These are phyloP conservation scores for Dendronephthya gigantea DNA, from an alignment of 64 coral and sea anemone genomes.

Conservation along the genomic window DNA sequence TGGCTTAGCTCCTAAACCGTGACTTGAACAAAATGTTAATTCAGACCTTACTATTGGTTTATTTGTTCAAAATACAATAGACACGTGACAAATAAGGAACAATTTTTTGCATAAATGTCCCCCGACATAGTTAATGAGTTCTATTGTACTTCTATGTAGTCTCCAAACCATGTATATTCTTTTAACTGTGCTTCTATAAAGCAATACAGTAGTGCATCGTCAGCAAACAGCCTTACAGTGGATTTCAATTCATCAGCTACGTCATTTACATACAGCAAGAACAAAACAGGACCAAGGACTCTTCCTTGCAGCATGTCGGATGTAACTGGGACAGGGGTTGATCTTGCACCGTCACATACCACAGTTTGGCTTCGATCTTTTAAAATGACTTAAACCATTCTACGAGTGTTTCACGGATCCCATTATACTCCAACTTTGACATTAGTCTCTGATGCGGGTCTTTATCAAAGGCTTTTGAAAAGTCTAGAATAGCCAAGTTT, in stretches of 20 bases:
- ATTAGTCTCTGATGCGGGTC: conserved; percentile 25
- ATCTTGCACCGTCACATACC: conserved; percentile 18
- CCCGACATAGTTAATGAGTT: too few species aligned
- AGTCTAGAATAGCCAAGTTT: conserved; percentile 33
- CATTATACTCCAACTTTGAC: conserved; percentile 41
- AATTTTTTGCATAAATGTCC: too few species aligned
- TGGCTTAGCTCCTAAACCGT: too few species aligned
- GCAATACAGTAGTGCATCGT: neutral
- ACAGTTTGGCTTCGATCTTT: conserved; percentile 31
- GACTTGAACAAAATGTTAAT: too few species aligned
- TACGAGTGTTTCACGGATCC: conserved; percentile 21
- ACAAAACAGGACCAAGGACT: neutral
- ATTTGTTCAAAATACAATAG: too few species aligned
- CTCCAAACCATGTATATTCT: too few species aligned
- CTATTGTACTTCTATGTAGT: too few species aligned
- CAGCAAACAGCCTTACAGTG: neutral
- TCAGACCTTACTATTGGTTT: too few species aligned
- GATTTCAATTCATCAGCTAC: neutral
- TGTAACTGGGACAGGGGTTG: too few species aligned
- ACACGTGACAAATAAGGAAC: too few species aligned
- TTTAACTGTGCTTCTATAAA: too few species aligned
- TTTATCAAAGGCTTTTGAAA: conserved; percentile 42
- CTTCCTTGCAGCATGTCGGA: neutral
- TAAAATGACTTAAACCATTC: conserved; percentile 51
- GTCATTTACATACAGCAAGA: neutral